Base-by-base conservation (phyloP, 2,888 invertebrate genomes). In the Microplitis manilae region DNA sequence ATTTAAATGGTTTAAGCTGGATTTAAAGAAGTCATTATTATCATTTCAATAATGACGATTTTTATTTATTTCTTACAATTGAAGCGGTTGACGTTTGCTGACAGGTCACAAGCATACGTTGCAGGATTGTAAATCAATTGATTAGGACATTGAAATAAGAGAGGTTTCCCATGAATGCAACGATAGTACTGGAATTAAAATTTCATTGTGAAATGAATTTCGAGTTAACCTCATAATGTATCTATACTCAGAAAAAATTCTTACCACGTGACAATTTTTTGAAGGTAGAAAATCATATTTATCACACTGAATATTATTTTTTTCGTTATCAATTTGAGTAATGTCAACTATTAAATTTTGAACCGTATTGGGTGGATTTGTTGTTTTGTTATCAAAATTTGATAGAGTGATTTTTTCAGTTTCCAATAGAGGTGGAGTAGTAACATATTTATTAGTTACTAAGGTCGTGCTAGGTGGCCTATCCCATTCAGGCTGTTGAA, bases 91-190 rank as follows among this genome's bases (percentile, higher is more conserved):
- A 93, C 94, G 85, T 94, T 94, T 79, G 92, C 91, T 0, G 95
- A 94, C 96, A 96, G 97, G 89, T 96, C 96, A 88, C 97, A 97
- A 15, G 94, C 93, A 84, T 93, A 93, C 65, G 92, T 91, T 39
- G 91, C 90, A 0, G 93, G 92, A 85, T 96, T 94, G 92, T 94
- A 97, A 4, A 95, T 93, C 0, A 95, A 94, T 38, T 95, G 95
- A 0, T 93, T 91, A 81, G 93, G 93, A 86, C 97, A 97, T 13
- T 92, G 91, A 87, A 95, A 95, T 83, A 93, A 93, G 70, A 94
- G 90, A 4, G 94, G 93, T 85, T 94, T 93, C 5, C 95, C 96
- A 87, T 96, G 94, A 30, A 95, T 95, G 87, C 97, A 97, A 79
- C 96, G 94, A 91, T 95, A 96, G 86, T 96, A 97, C 96, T 96